Conservation (phyloP, 2,797 vertebrate species). For the Tamandua tetradactyla region DNA sequence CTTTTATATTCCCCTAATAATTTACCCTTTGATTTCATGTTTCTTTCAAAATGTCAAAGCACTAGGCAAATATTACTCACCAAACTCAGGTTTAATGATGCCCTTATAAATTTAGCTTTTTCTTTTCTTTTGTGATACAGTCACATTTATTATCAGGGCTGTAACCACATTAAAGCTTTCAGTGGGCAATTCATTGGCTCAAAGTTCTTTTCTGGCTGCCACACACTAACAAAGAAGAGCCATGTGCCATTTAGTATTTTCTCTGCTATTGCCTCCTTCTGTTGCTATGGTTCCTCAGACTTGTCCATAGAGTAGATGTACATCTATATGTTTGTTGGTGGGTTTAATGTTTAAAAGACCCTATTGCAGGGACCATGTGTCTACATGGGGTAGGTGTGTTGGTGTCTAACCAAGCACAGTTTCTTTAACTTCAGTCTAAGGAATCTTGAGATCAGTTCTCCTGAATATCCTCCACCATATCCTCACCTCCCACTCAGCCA, state of each 20-base stretch:
- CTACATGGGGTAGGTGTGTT: neutral
- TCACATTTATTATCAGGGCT: neutral
- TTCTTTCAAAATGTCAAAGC: neutral
- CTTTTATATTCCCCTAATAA: neutral
- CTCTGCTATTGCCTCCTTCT: neutral
- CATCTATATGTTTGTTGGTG: neutral
- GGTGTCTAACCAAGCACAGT: neutral
- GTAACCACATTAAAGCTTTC: neutral
- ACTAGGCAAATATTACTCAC: neutral
- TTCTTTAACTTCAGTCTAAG: neutral
- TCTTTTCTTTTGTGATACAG: neutral
- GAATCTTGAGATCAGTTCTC: neutral
- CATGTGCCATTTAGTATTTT: neutral
- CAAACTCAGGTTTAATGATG: neutral
- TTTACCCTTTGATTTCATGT: neutral
- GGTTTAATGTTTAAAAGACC: neutral
- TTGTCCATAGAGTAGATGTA: neutral
- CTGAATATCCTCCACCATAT: neutral
- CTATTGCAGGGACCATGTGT: accelerated
- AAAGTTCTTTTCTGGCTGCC: neutral
- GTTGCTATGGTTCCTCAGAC: neutral
- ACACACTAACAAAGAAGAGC: neutral
- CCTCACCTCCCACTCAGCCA: neutral
- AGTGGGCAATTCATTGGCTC: neutral
- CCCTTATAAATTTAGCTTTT: neutral